Base-by-base conservation (phyloP, 1,140 invertebrate species). In the Ectropis grisescens region DNA sequence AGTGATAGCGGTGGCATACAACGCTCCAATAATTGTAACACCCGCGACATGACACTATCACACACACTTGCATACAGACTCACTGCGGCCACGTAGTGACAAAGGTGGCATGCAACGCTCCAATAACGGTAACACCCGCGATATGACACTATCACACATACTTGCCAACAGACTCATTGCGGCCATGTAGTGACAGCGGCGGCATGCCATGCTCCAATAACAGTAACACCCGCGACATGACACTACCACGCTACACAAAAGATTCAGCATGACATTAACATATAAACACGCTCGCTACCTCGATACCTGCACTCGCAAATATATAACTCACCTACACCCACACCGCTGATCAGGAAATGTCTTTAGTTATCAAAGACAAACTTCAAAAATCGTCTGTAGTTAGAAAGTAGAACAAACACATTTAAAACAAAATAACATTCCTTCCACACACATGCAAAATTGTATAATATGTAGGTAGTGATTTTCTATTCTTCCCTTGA, bases 1-100 rank as follows among this genome's bases (percentile, higher is more conserved):
- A 48, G 44, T 16, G 82, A 82, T 82, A 64, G 49, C 61, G n/a
- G n/a, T n/a, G n/a, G n/a, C n/a, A 84, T 85, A 50, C 85, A 84
- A 65, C 86, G 86, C 75, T 91, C 90, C 82, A 85, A 88, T 70
- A 91, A 91, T 85, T 90, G 90, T 91, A 71, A 65, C 69, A 62
- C 55, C n/a, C n/a, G n/a, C n/a, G n/a, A n/a, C n/a, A 22, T 22
- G 19, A 53, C 47, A 44, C 32, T 27, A 31, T 32, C 31, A 39
- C 19, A 32, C 29, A 33, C 31, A 35, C 34, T 25, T 35, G n/a
- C 13, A 28, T 22, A 30, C 23, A 26, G 3, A 31, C 6, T n/a
- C n/a, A n/a, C 85, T 92, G 67, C 89, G 88, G 82, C 87, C 89
- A 53, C 85, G 83, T 47, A 48, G 44, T 16, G 82, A 82, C 82